Percentiles rank a stretch among this genome's conserved stretches.
Evolutionary conservation across 2,113 vertebrate species (phyloP).

Genomic region (Myrmecobius fasciatus): DNA sequence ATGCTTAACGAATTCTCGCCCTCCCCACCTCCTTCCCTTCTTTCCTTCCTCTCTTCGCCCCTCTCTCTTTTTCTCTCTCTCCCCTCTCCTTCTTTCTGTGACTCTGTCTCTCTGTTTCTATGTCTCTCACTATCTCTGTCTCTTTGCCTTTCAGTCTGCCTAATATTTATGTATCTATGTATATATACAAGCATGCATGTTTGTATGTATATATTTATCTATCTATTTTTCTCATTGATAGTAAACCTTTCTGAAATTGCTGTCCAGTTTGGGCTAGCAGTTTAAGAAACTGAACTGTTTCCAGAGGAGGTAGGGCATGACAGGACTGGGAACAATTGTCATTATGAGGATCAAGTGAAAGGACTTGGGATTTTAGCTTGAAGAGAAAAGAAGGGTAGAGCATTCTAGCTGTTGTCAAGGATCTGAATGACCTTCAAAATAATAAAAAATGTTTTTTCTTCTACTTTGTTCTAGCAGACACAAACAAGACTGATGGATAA

Average conservation of each 20-base stretch:
- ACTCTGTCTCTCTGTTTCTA: neutral
- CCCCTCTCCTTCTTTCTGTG: no score
- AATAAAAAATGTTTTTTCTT: neutral
- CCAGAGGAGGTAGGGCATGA: neutral
- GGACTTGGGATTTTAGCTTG: neutral
- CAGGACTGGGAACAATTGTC: neutral
- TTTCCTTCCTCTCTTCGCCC: no score
- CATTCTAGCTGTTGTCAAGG: neutral
- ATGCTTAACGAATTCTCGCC: neutral
- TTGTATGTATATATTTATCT: neutral
- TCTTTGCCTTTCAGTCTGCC: no score
- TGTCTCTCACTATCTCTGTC: neutral
- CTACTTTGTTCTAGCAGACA: neutral
- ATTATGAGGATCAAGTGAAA: neutral
- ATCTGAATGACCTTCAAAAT: neutral
- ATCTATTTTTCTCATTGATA: neutral
- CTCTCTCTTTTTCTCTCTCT: no score
- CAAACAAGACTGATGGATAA: neutral
- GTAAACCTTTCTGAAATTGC: neutral
- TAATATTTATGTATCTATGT: neutral
- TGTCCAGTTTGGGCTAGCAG: neutral
- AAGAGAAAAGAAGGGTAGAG: neutral
- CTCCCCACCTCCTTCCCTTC: no score
- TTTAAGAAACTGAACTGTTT: neutral
- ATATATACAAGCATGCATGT: no score